Evolutionary conservation across 2,888 invertebrate species (phyloP).

Genomic region (Diaprepes abbreviatus): DNA sequence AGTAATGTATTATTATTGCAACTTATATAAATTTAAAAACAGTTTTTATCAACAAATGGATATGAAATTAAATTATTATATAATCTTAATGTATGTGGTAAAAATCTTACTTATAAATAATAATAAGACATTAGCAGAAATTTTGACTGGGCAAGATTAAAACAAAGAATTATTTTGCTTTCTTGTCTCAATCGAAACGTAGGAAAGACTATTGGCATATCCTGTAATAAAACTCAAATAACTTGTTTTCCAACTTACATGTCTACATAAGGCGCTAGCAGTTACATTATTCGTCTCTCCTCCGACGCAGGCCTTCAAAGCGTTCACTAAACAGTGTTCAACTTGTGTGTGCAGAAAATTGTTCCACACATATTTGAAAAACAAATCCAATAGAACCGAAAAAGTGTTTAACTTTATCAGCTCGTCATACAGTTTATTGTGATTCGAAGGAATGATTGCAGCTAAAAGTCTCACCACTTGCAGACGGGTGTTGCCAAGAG

Average conservation of each 20-base stretch:
- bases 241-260: constrained; percentile 69
- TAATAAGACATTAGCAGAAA: no score
- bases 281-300: constrained; percentile 58
- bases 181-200: no score
- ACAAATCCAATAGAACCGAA: constrained; percentile 82
- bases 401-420: constrained; percentile 72
- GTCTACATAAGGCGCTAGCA: constrained; percentile 70
- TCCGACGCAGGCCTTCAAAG: constrained; percentile 69
- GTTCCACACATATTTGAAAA: constrained; percentile 92
- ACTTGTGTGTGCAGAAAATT: constrained; percentile 96
- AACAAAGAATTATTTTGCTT: no score
- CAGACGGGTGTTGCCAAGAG: constrained; percentile 84
- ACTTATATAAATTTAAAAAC: no score
- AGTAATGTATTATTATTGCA: no score
- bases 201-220: no score
- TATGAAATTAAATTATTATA: no score
- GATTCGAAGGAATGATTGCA: constrained; percentile 81
- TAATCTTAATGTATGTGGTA: no score
- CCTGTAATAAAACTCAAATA: no score
- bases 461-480: constrained; percentile 86
- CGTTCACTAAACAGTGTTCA: constrained; percentile 81
- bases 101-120: no score
- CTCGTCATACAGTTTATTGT: constrained; percentile 76
- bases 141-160: no score
- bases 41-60: no score